phyloP scores from a whole-genome alignment of 2,888 invertebrate species.

The Pollenia labialis region DNA sequence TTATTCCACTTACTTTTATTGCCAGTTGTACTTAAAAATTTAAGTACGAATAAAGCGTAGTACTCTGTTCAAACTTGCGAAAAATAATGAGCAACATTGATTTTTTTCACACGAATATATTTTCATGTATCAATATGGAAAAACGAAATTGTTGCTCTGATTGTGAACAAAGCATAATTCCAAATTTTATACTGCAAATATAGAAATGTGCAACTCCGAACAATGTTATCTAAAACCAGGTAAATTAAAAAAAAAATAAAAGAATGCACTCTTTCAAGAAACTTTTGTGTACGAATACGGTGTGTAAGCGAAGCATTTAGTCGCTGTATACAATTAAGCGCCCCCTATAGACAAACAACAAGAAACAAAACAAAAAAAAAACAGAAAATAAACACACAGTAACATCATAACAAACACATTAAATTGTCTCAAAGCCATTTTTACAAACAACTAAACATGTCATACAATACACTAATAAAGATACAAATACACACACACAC shows the following conservation, averaged over 20 bases:
- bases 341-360: constrained; percentile 69
- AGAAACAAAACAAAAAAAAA: constrained; percentile 33
- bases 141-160: no score
- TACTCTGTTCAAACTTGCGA: no score
- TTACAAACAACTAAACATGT: constrained; percentile 57
- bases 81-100: no score
- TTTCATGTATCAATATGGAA: no score
- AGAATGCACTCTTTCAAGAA: constrained; percentile 33
- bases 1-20: no score
- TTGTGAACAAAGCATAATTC: no score
- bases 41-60: no score
- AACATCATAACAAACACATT: constrained; percentile 72
- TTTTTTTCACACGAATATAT: no score
- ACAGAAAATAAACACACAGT: constrained; percentile 53
- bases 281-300: neutral
- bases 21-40: no score
- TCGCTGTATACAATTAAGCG: constrained; percentile 58
- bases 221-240: neutral
- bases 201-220: no score
- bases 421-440: constrained; percentile 70
- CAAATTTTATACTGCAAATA: no score
- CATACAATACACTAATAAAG: constrained; percentile 1
- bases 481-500: constrained; percentile 21
- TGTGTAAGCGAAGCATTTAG: constrained; percentile 18
- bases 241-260: neutral